Conservation (phyloP, 2,113 vertebrate species). For the Burhinus oedicnemus region DNA sequence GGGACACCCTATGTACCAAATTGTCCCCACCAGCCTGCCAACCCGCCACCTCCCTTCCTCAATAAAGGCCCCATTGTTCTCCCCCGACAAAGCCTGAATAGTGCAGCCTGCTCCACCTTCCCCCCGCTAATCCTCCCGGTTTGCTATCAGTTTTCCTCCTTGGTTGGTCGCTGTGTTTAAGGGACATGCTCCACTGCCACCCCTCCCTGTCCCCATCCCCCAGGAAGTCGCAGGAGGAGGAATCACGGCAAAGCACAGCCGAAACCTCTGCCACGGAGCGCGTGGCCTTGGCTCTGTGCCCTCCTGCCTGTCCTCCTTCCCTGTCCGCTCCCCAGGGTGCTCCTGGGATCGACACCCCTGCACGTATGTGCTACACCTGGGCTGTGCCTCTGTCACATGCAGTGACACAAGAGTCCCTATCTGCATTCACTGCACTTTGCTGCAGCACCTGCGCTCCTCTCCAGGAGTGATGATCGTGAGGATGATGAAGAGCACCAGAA, state of each 20-base stretch:
- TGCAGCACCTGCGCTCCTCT: neutral
- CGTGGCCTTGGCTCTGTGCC: neutral
- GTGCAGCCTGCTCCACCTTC: constrained; percentile 56
- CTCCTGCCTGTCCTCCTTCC: neutral
- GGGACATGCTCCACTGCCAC: neutral
- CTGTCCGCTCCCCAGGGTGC: neutral
- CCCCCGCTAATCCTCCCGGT: neutral
- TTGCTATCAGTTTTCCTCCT: constrained; percentile 20
- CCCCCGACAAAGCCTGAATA: constrained; percentile 6
- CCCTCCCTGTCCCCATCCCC: neutral
- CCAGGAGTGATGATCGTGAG: neutral
- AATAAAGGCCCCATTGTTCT: constrained; percentile 59
- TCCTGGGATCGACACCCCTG: neutral
- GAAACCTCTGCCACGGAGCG: accelerated
- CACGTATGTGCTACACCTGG: neutral
- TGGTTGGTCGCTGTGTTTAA: neutral
- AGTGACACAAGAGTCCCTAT: neutral
- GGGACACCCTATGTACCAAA: neutral
- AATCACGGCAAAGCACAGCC: neutral
- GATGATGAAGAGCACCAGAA: neutral
- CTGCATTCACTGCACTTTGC: neutral
- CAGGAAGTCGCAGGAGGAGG: neutral
- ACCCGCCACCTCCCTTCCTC: neutral
- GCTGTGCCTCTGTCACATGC: neutral
- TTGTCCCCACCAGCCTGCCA: neutral